Evolutionary conservation across 2,797 vertebrate species (phyloP), one percentile per base, ranked within the genome.

Genomic region (Pelochelys cantorii): DNA sequence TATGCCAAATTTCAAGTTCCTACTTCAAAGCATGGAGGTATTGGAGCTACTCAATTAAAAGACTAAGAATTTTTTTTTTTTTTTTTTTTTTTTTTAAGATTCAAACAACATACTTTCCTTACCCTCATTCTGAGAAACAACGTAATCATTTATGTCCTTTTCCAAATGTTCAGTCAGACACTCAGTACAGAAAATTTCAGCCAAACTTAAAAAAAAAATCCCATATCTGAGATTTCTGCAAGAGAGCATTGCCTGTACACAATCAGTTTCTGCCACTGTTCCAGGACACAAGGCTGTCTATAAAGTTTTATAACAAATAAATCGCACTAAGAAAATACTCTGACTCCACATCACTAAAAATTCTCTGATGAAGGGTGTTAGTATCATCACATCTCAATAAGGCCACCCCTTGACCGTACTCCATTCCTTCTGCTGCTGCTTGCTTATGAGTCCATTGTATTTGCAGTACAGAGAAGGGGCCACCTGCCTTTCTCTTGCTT

Each of bases 111-210:
- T 23, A 31, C 74, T 65, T 93, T 12, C 20, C n/a, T 55, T 54
- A 62, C 81, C 29, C 91, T 84, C 12, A 14, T 85, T 65, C 52
- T 84, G 52, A 93, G 79, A 78, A 94, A 57, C 18, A 78, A 42
- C 59, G 85, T 65, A 94, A 89, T 79, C 27, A 3, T 90, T 83
- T 78, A 75, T 86, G 78, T 53, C 5, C 8, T 90, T 79, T 79
- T 80, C 86, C 88, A 90, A 88, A 96, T 13, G 59, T 78, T 90
- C 88, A 88, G 75, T 68, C 86, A 94, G 84, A 83, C n/a, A 71
- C 53, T 18, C 75, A 65, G 62, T 9, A 65, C 31, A 87, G 2
- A 82, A 14, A 84, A 91, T 68, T 94, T 90, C 17, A 1, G 11
- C 34, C 34, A 34, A 74, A 74, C 23, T 80, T 4, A 12, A 89